Evolutionary conservation across 2,797 vertebrate species (phyloP).

Genomic region (Eidolon dupreanum): DNA sequence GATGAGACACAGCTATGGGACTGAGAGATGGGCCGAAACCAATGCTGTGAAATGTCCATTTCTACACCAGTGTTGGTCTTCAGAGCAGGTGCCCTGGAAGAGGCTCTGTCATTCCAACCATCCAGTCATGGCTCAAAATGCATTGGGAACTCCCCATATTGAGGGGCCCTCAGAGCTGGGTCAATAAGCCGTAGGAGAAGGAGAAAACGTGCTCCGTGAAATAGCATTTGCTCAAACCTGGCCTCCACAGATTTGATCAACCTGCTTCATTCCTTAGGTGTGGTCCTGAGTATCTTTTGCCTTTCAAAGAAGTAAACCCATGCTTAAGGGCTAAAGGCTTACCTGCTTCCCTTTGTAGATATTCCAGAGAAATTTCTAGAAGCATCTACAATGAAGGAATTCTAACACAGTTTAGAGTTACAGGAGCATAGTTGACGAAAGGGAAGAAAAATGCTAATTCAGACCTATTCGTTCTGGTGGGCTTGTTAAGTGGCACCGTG

Average conservation of each 20-base stretch:
- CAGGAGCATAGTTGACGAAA: not conserved
- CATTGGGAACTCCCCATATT: not conserved
- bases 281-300: not conserved
- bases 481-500: not conserved
- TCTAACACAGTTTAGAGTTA: not conserved
- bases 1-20: not conserved
- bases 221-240: not conserved
- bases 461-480: not conserved
- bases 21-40: not conserved
- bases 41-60: not conserved
- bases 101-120: no score
- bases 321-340: not conserved
- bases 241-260: not conserved
- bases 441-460: not conserved
- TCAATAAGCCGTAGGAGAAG: not conserved
- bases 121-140: rapidly evolving
- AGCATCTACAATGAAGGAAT: not conserved
- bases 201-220: not conserved
- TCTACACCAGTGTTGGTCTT: not conserved
- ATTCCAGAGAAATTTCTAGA: conserved; percentile 27
- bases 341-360: not conserved
- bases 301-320: not conserved
- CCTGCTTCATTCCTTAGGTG: not conserved
- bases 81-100: not conserved
- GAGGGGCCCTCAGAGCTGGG: not conserved